phyloP scores from a whole-genome alignment of 2,888 invertebrate species.

The Caenorhabditis sulstoni region DNA sequence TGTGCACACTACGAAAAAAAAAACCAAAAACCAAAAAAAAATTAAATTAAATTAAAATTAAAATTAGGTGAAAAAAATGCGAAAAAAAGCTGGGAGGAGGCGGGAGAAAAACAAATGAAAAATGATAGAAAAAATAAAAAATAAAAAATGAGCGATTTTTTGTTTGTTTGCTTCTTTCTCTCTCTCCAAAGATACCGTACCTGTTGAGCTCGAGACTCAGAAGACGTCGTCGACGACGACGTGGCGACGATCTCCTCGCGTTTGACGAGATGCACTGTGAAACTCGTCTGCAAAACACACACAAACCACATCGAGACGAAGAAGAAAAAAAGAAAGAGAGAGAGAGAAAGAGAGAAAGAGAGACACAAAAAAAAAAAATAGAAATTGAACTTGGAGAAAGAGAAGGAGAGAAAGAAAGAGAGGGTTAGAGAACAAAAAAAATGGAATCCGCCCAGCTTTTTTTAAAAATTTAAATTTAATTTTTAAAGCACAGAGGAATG shows the following conservation, averaged over 20 bases:
- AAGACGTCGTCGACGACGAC: slow-evolving; percentile 8
- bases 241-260: slow-evolving; percentile 38
- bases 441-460: too few species aligned
- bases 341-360: not conserved
- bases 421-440: slow-evolving; percentile 1
- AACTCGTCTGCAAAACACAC: slow-evolving; percentile 60
- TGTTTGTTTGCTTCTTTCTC: too few species aligned
- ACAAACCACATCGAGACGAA: slow-evolving; percentile 11
- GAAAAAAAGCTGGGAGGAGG: slow-evolving; percentile 2
- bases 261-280: slow-evolving; percentile 61
- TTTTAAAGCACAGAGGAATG: too few species aligned
- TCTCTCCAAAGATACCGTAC: slow-evolving; percentile 40
- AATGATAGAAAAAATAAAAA: slow-evolving; percentile 1
- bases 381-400: too few species aligned
- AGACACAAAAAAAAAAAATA: not conserved
- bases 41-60: not conserved
- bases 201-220: slow-evolving; percentile 18
- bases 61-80: not conserved
- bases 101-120: too few species aligned
- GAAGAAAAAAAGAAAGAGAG: not conserved
- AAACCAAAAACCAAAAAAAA: slow-evolving; percentile 3
- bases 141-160: slow-evolving; percentile 7
- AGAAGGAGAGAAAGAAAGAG: too few species aligned
- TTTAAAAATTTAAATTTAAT: too few species aligned
- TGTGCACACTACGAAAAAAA: too few species aligned